phyloP scores from a whole-genome alignment of 2,113 vertebrate species.

The Gulo gulo region DNA sequence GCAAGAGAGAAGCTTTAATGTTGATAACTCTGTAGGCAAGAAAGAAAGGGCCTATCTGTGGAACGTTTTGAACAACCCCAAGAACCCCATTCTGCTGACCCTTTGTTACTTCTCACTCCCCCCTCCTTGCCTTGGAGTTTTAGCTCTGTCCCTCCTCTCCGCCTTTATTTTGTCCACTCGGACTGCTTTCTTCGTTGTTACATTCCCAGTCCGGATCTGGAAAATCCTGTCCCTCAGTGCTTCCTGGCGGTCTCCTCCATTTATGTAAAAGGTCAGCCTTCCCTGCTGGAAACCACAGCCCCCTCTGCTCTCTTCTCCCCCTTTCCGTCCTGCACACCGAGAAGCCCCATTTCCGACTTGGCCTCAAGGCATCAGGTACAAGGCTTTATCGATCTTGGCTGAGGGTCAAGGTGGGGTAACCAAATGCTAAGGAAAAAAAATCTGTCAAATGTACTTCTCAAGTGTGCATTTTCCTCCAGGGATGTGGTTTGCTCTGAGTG shows the following conservation, averaged over 20 bases:
- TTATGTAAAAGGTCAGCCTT: not conserved
- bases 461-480: not conserved
- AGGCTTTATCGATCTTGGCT: not conserved
- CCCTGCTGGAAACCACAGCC: not conserved
- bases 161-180: not conserved
- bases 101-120: not conserved
- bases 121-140: not conserved
- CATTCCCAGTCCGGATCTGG: not conserved
- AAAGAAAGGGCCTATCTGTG: not conserved
- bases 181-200: not conserved
- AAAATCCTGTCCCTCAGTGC: not conserved
- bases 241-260: not conserved
- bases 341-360: not conserved
- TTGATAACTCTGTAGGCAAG: not conserved
- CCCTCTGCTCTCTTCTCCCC: not conserved
- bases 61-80: not conserved
- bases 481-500: not conserved
- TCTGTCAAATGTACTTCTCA: not conserved
- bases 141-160: not conserved
- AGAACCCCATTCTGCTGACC: not conserved
- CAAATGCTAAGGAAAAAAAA: not conserved
- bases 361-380: rapidly evolving
- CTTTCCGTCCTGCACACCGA: rapidly evolving
- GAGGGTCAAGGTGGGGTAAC: not conserved
- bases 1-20: not conserved